phyloP scores from a whole-genome alignment of 1,140 invertebrate species.

The Oncopodura yosiiana region DNA sequence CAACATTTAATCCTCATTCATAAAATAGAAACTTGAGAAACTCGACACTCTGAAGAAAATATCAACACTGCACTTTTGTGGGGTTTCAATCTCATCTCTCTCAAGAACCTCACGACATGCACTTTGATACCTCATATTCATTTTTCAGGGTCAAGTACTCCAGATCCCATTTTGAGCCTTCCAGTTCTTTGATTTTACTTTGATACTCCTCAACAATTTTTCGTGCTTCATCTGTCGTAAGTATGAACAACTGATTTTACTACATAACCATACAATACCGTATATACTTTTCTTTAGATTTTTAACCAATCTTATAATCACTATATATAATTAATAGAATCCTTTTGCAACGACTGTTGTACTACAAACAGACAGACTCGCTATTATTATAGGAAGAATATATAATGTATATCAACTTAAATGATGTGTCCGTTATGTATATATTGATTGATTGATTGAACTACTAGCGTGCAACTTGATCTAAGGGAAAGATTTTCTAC shows the following conservation, averaged over 20 bases:
- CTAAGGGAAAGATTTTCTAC: no score
- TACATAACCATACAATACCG: conserved; percentile 11
- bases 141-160: conserved; percentile 94
- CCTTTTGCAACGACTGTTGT: no score
- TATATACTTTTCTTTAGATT: conserved; percentile 9
- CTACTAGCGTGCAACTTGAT: no score
- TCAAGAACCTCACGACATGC: background rate
- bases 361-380: no score
- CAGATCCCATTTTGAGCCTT: conserved; percentile 51
- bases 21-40: background rate
- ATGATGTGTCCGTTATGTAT: no score
- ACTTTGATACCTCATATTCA: conserved; percentile 75
- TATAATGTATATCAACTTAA: no score
- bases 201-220: conserved; percentile 26
- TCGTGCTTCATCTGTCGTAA: conserved; percentile 20
- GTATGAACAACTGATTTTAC: no score
- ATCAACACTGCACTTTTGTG: background rate
- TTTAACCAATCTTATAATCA: background rate
- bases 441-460: no score
- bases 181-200: conserved; percentile 23
- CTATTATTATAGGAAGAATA: no score
- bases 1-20: no score
- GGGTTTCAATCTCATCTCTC: background rate
- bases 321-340: no score
- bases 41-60: background rate